phyloP scores from a whole-genome alignment of 2,888 invertebrate species.

The Plebejus melissa region DNA sequence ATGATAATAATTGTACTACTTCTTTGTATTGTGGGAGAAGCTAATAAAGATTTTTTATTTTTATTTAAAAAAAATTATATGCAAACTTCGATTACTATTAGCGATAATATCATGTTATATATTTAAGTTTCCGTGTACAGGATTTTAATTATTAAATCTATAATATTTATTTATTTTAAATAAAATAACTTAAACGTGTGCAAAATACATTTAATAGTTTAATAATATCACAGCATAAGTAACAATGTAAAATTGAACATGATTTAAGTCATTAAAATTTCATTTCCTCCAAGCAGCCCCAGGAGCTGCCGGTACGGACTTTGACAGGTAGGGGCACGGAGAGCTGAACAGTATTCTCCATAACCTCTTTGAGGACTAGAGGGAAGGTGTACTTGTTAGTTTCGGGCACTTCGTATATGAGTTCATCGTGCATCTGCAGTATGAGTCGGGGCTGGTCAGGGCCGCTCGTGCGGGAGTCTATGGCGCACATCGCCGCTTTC shows the following conservation, averaged over 20 bases:
- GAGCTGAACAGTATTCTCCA: constrained; percentile 88
- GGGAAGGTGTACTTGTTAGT: constrained; percentile 78
- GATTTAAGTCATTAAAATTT: not conserved
- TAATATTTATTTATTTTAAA: not conserved
- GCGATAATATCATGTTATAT: too few species aligned
- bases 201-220: constrained; percentile 31
- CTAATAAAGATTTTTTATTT: too few species aligned
- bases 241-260: not conserved
- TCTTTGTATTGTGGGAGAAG: too few species aligned
- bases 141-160: too few species aligned
- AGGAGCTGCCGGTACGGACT: constrained; percentile 88
- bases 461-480: constrained; percentile 78
- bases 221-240: constrained; percentile 46
- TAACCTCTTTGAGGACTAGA: constrained; percentile 83
- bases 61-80: too few species aligned
- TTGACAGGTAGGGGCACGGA: constrained; percentile 93
- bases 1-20: too few species aligned
- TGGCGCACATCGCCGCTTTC: constrained; percentile 91
- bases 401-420: constrained; percentile 91
- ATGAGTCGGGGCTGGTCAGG: constrained; percentile 79
- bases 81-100: too few species aligned
- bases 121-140: too few species aligned
- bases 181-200: constrained; percentile 30
- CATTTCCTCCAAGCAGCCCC: constrained; percentile 81
- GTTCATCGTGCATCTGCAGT: constrained; percentile 96